phyloP scores from a whole-genome alignment of 2,113 vertebrate genomes.

The Grammomys surdaster region DNA sequence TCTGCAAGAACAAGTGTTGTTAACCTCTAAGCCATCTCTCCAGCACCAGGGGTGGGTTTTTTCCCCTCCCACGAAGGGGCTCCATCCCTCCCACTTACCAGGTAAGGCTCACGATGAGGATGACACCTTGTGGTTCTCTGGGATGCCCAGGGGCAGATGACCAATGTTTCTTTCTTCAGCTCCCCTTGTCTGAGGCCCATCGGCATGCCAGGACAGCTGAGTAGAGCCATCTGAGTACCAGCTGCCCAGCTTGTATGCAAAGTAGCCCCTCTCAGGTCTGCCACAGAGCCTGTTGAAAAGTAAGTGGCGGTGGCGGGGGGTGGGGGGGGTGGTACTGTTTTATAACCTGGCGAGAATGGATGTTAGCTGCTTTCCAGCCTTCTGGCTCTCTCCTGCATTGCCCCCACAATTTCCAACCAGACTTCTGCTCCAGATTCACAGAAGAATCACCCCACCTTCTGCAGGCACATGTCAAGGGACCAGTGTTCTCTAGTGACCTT shows the following conservation, averaged over 20 bases:
- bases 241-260: neutral
- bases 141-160: neutral
- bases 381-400: neutral
- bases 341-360: rapidly evolving
- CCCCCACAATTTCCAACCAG: no score
- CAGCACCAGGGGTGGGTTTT: neutral
- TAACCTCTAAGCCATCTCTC: neutral
- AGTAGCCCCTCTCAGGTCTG: neutral
- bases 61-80: neutral
- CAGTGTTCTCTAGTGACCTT: rapidly evolving
- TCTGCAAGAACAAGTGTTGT: neutral
- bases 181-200: neutral
- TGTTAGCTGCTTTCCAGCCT: neutral
- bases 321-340: neutral
- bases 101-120: neutral
- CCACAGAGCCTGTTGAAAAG: neutral
- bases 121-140: neutral
- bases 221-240: neutral
- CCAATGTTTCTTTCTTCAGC: neutral
- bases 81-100: neutral
- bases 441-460: neutral
- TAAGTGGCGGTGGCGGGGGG: neutral
- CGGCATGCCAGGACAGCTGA: neutral
- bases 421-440: neutral
- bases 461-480: neutral